Percentiles rank a stretch among this genome's conserved stretches.
phyloP scores from a whole-genome alignment of 1,140 invertebrate genomes.

The Pararge aegeria region DNA sequence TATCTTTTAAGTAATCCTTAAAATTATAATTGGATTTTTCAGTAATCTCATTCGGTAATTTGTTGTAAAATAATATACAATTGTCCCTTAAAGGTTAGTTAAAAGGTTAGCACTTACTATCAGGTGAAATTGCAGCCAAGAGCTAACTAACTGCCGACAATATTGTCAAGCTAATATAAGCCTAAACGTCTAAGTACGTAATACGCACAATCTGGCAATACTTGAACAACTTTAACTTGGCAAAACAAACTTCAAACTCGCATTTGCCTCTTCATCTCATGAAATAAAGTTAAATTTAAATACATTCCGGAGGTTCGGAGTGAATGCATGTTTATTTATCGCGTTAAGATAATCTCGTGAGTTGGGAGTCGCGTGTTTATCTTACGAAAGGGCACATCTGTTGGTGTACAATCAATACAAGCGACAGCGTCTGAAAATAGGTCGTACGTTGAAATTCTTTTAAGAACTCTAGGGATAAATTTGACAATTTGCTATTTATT shows the following conservation, averaged over 20 bases:
- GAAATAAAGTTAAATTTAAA: constrained; percentile 22
- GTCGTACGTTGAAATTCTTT: not conserved
- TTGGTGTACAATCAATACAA: constrained; percentile 1
- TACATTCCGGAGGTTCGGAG: constrained; percentile 9
- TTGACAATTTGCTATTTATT: not conserved
- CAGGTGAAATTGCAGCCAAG: not conserved
- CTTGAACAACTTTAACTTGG: not conserved
- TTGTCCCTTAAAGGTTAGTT: too few relatives aligned
- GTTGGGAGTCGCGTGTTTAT: constrained; percentile 17
- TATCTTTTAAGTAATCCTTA: too few relatives aligned
- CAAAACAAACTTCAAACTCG: constrained; percentile 4
- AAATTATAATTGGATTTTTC: too few relatives aligned
- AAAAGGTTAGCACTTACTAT: too few relatives aligned
- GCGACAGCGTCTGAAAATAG: constrained; percentile 9
- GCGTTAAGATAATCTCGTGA: constrained; percentile 19
- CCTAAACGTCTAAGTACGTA: not conserved
- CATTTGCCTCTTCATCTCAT: constrained; percentile 4
- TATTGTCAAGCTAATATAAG: not conserved
- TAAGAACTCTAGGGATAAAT: not conserved
- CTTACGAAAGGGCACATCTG: constrained; percentile 8
- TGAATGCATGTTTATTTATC: constrained; percentile 22
- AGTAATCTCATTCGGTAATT: too few relatives aligned
- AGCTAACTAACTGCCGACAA: not conserved
- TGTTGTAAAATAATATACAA: too few relatives aligned
- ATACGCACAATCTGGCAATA: not conserved